Base-by-base conservation (phyloP, 2,888 invertebrate genomes). In the Lithosia quadra region DNA sequence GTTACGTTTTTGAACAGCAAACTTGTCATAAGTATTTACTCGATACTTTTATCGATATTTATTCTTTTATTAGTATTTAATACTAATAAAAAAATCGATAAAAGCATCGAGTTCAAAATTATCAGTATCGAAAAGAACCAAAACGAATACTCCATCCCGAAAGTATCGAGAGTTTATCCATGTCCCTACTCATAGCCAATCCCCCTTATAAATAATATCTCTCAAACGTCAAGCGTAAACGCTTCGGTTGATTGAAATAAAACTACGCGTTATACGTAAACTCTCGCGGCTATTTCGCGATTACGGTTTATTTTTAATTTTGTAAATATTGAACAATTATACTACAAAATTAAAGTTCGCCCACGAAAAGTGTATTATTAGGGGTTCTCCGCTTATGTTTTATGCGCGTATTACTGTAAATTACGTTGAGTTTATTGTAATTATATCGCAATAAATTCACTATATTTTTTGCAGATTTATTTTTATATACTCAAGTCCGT, bases 271-370 rank as follows among this genome's bases (percentile, higher is more conserved):
- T 63, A 49, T 22, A 55, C 57, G 58, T 33, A 58, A 58, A 33
- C 58, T 58, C 28, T 1, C 9, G 28, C 24, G 9, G 13, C 63
- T 62, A 65, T 57, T 70, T 62, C 63, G 59, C 57, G 57, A 65
- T 73, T 58, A 55, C 53, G 53, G 71, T 76, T 71, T 76, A 76
- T 76, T 76, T 71, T 76, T 57, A 36, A 21, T 60, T 58, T 63
- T 39, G 65, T 55, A 69, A 76, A 76, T 76, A 69, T 76, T 71
- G 39, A 63, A 68, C 67, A 69, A 76, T 76, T 76, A 76, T 74
- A 63, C 11, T 53, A 22, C 1, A 39, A 69, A 65, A 74, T 62
- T 74, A 68, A 76, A 66, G 64, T 18, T 61, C 53, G 71, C 61
- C 61, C 69, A 66, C 68, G 13, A 13, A 4, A 58, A 33, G 1